Evolutionary conservation across 2,797 vertebrate species (phyloP), one percentile per base, ranked within the genome.

Genomic region (Sus cebifrons): DNA sequence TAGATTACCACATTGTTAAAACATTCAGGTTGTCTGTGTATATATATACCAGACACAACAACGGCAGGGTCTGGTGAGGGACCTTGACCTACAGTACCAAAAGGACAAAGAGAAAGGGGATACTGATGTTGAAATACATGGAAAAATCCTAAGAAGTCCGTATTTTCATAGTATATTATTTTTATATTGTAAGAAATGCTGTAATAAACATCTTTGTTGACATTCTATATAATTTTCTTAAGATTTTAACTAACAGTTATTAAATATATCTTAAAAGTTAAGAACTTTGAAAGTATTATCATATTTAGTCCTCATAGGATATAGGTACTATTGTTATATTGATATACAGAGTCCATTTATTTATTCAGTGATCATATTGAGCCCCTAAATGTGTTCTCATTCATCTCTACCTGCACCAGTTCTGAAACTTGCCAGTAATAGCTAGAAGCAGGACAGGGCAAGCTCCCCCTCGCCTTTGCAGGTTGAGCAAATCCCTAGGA

Each of bases 181-280:
- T 95, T 86, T 94, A n/a, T 82, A 44, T 79, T 83, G 40, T 73
- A 83, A 93, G 56, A 17, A 86, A 64, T 56, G 40, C 17, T 78
- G 5, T 40, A 70, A 74, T 67, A 49, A 77, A 83, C 58, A 82
- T 83, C 58, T 94, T 68, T 92, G n/a, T 62, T 86, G 49, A 49
- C 9, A 95, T 91, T 62, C 85, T 71, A 70, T 62, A 23, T 68
- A 9, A 49, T 86, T 77, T 94, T 86, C 74, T 85, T 68, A 71
- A 64, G 36, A 82, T 86, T 89, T 68, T 56, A 92, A 52, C 17
- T 82, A 81, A 82, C 9, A 16, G 15, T 95, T 82, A 60, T 81
- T 65, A 75, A 71, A 18, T 21, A 60, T 23, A 44, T 77, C 27
- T 82, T 68, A 49, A 62, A 54, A 25, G 36, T 71, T 91, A 44